Percentiles rank a stretch among this genome's conserved stretches.
Conservation (phyloP, 1,140 invertebrate genomes). For the Branchinecta lindahli region DNA sequence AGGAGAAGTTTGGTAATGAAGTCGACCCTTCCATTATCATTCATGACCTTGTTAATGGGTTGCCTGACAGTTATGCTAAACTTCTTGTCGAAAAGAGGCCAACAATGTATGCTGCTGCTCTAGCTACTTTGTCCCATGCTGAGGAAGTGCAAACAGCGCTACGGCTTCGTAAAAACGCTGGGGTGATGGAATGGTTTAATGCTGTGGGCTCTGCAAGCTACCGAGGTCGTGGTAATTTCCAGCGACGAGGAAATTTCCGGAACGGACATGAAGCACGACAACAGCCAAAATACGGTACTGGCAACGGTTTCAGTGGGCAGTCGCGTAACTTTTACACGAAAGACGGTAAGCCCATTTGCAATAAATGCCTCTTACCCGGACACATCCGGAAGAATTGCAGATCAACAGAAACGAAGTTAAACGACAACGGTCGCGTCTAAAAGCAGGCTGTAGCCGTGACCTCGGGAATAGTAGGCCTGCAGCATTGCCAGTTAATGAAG, state of each 20-base stretch:
- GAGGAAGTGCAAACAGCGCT: conserved; percentile 1
- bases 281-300: background rate
- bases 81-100: background rate
- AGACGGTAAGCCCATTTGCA: background rate
- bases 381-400: too few relatives aligned
- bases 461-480: conserved; percentile 7
- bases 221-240: background rate
- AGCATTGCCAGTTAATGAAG: conserved; percentile 5
- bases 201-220: background rate
- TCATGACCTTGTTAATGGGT: conserved; percentile 5
- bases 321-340: conserved; percentile 8
- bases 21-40: conserved; percentile 8
- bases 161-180: background rate
- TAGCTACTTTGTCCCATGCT: conserved; percentile 1
- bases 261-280: background rate
- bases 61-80: conserved; percentile 1
- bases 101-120: conserved; percentile 4
- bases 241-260: background rate
- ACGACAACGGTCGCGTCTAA: conserved; percentile 4
- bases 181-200: background rate
- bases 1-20: conserved; percentile 1
- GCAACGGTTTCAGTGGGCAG: conserved; percentile 7
- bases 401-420: background rate
- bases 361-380: conserved; percentile 5
- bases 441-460: conserved; percentile 4